Evolutionary conservation across 2,888 invertebrate species (phyloP).

Genomic region (Dicyrtomina minuta): DNA sequence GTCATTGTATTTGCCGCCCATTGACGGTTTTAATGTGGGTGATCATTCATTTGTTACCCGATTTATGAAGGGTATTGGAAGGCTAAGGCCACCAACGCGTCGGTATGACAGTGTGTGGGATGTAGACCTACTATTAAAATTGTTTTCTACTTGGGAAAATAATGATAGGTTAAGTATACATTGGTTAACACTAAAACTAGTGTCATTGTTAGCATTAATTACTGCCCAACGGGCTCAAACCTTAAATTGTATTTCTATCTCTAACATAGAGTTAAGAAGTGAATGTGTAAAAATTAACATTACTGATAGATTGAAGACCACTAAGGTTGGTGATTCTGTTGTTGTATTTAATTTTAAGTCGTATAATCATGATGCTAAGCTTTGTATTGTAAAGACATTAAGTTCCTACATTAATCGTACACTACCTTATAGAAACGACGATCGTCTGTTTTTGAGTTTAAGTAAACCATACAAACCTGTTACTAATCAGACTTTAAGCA

Average conservation of each 20-base stretch:
- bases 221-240: slow-evolving; percentile 14
- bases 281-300: no score
- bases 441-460: slow-evolving; percentile 15
- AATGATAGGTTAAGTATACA: not conserved
- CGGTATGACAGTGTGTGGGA: slow-evolving; percentile 1
- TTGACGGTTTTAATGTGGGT: not conserved
- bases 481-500: not conserved
- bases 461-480: not conserved
- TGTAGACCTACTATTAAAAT: not conserved
- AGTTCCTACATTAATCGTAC: not conserved
- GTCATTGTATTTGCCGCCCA: not conserved
- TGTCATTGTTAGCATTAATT: not conserved
- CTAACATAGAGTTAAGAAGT: no score
- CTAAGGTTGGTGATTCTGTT: not conserved
- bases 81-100: not conserved
- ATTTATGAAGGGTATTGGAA: slow-evolving; percentile 8
- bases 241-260: not conserved
- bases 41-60: not conserved
- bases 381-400: slow-evolving; percentile 2
- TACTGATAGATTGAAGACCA: not conserved
- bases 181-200: not conserved
- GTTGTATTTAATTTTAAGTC: not conserved
- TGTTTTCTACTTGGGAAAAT: not conserved
- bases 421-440: not conserved
- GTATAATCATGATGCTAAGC: not conserved